These are phyloP conservation scores for Aplysia californica DNA, from an alignment of 1,140 invertebrate genomes.

Conservation along the genomic window DNA sequence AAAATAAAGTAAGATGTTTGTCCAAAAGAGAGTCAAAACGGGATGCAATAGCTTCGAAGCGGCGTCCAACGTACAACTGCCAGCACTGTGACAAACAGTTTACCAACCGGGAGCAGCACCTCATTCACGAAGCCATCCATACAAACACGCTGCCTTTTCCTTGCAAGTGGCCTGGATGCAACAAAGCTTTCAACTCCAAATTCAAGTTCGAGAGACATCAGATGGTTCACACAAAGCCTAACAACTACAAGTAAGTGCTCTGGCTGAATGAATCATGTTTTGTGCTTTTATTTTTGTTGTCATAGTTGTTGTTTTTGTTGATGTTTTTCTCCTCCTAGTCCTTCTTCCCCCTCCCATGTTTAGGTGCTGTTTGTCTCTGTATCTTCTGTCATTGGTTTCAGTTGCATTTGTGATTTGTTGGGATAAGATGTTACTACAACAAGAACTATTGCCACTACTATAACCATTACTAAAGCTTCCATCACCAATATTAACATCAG, in stretches of 20 bases:
- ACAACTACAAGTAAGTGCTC: conserved; percentile 50
- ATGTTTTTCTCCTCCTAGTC: not conserved
- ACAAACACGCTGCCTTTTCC: conserved; percentile 78
- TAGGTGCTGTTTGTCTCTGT: too few species aligned
- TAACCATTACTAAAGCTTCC: too few species aligned
- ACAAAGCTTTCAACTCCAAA: conserved; percentile 59
- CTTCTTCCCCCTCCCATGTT: not conserved
- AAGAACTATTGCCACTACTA: too few species aligned
- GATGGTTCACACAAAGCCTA: conserved; percentile 53
- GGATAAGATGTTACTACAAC: too few species aligned
- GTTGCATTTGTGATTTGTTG: too few species aligned
- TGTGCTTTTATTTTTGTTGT: not conserved
- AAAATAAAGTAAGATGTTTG: conserved; percentile 13
- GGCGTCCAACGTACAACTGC: conserved; percentile 9
- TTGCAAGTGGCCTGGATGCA: too few species aligned
- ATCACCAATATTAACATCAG: not conserved
- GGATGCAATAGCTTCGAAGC: not conserved
- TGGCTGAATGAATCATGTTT: not conserved
- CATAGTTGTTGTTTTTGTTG: too few species aligned
- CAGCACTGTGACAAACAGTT: conserved; percentile 59
- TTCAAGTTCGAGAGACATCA: conserved; percentile 60
- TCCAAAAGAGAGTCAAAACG: not conserved
- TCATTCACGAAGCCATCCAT: conserved; percentile 69
- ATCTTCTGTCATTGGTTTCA: too few species aligned
- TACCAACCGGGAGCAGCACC: conserved; percentile 69